phyloP scores from a whole-genome alignment of 2,888 invertebrate genomes.

The Rhopalosiphum nymphaeae region DNA sequence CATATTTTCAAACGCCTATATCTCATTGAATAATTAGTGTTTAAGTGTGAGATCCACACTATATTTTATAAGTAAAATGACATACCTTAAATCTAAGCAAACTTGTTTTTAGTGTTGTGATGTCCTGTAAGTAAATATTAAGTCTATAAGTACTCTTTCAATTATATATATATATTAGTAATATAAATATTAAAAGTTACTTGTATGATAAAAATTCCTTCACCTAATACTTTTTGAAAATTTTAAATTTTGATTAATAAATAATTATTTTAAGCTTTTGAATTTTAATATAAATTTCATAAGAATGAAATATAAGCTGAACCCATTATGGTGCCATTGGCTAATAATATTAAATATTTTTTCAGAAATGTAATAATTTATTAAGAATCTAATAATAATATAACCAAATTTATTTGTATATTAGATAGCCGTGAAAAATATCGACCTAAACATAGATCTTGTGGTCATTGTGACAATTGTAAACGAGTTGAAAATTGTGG shows the following conservation, averaged over 20 bases:
- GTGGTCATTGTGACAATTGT: constrained; percentile 84
- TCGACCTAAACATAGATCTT: constrained; percentile 72
- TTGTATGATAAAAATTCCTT: background rate
- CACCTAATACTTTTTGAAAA: background rate
- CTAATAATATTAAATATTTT: background rate
- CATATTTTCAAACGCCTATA: too few relatives aligned
- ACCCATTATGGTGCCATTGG: background rate
- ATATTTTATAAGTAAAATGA: too few relatives aligned
- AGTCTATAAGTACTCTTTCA: background rate
- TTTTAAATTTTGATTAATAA: background rate
- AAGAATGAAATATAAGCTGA: background rate
- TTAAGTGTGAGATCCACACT: too few relatives aligned
- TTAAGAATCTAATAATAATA: background rate
- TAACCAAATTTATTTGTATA: background rate
- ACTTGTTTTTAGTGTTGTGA: too few relatives aligned
- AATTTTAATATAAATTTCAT: background rate
- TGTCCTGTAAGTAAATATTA: background rate
- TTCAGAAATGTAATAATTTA: background rate
- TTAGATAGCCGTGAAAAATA: constrained; percentile 56
- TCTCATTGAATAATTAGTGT: too few relatives aligned
- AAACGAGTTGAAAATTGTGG: constrained; percentile 79
- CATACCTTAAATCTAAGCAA: too few relatives aligned
- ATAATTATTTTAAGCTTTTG: background rate
- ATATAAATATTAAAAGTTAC: background rate
- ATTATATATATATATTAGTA: background rate